Percentiles rank a stretch among this genome's conserved stretches.
Conservation (phyloP, 2,797 vertebrate genomes). For the Triplophysa yarkandensis region DNA sequence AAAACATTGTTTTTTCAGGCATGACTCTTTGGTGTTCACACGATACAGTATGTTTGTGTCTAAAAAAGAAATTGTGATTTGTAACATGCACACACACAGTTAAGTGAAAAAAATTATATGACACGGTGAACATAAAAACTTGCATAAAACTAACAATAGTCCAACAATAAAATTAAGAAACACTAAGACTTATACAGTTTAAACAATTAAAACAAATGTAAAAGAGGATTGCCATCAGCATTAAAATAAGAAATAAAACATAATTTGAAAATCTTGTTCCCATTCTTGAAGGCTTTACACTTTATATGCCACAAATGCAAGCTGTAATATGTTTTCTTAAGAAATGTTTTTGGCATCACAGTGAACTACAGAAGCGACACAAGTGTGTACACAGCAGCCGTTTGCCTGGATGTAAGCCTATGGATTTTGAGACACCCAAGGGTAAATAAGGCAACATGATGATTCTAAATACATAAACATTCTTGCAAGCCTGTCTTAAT, state of each 20-base stretch:
- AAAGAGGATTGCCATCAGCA: not conserved
- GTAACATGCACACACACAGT: not conserved
- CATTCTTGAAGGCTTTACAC: not conserved
- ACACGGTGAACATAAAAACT: not conserved
- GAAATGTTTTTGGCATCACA: slow-evolving; percentile 11
- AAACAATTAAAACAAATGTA: not conserved
- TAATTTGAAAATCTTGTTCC: not conserved
- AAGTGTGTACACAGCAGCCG: not conserved
- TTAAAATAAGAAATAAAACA: not conserved
- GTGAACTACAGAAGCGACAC: not conserved
- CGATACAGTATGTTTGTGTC: not conserved
- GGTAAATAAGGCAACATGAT: not conserved
- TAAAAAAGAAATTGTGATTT: not conserved
- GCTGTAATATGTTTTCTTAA: not conserved
- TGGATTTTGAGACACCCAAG: not conserved
- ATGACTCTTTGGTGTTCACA: slow-evolving; percentile 48
- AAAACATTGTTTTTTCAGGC: not conserved
- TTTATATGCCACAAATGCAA: not conserved
- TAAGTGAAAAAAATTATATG: not conserved
- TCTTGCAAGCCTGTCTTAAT: not conserved
- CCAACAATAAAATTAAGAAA: not conserved
- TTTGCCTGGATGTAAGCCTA: not conserved
- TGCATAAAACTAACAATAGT: not conserved
- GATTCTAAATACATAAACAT: not conserved
- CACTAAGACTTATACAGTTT: not conserved